Conservation (phyloP, 2,888 invertebrate species). For the Sarcophaga rosellei region DNA sequence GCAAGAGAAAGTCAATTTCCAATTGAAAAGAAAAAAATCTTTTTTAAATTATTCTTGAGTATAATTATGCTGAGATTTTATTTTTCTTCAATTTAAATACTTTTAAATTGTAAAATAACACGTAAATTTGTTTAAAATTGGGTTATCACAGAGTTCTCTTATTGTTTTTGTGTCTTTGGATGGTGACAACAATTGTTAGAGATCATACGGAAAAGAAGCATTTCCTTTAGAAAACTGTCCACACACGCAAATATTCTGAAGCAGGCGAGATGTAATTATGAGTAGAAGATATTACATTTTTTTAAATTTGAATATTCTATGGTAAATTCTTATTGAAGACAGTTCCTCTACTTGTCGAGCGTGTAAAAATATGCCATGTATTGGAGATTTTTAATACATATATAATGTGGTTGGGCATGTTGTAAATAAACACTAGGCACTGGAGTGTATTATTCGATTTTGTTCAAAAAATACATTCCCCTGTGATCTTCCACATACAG, state of each 20-base stretch:
- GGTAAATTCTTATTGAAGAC: no score
- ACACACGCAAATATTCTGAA: slow-evolving; percentile 24
- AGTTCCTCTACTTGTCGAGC: no score
- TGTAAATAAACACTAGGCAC: no score
- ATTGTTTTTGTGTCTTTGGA: neutral
- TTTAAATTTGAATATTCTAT: no score
- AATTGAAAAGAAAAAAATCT: neutral
- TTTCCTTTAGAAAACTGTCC: slow-evolving; percentile 4
- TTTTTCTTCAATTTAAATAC: slow-evolving; percentile 38
- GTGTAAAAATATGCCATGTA: no score
- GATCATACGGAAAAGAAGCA: slow-evolving; percentile 23
- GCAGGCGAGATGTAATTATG: neutral
- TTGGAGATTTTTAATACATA: no score
- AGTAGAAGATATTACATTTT: no score
- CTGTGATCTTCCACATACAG: no score
- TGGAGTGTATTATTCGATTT: no score
- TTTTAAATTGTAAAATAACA: slow-evolving; percentile 36
- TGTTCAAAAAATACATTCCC: no score
- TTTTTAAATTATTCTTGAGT: neutral
- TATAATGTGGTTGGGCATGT: no score
- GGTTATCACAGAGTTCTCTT: neutral
- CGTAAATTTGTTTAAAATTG: slow-evolving; percentile 22
- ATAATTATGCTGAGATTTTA: neutral
- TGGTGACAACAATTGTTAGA: slow-evolving; percentile 20
- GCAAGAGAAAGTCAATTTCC: slow-evolving; percentile 45